Evolutionary conservation across 2,113 vertebrate genomes (phyloP), one percentile per base, ranked within the genome.

Genomic region (Athene cunicularia): DNA sequence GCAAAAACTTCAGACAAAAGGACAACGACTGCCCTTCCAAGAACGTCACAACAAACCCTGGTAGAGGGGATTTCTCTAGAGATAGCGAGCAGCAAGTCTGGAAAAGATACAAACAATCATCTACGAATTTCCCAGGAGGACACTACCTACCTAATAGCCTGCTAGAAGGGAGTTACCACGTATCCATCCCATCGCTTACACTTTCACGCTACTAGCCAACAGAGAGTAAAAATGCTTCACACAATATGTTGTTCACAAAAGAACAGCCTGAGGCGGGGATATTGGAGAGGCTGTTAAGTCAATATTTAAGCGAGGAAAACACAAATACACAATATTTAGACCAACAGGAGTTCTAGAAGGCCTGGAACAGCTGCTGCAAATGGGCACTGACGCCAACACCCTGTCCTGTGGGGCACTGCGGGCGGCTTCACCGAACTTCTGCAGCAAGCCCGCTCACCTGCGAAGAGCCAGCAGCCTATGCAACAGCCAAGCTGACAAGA

Each of bases 371-470:
- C n/a, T 63, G 68, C 68, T 62, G 39, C 13, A 68, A 13, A 24
- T 2, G 6, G 55, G n/a, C 30, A 5, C 14, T 23, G 21, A 8
- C 6, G 8, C 12, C 37, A 14, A 3, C 7, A 1, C 8, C 33
- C 23, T 7, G 28, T 62, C 47, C 68, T 16, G 21, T 32, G 62
- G n/a, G 53, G 24, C 27, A n/a, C 21, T 3, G 0, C 0, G 0
- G 47, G 0, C 0, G 0, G 47, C 49, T 11, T 11, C 37, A 11
- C 47, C 9, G 24, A 63, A 20, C 24, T 7, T 13, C 37, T 53
- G 59, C 60, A 55, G 43, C 50, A 20, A 81, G 64, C 28, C n/a
- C 20, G 6, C 37, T 23, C 14, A 35, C 32, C 47, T 22, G 35
- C 12, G 9, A 5, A 23, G 28, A n/a, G 21, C 5, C 62, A 47